Conservation (phyloP, 2,888 invertebrate species). For the Lithodes maja region DNA sequence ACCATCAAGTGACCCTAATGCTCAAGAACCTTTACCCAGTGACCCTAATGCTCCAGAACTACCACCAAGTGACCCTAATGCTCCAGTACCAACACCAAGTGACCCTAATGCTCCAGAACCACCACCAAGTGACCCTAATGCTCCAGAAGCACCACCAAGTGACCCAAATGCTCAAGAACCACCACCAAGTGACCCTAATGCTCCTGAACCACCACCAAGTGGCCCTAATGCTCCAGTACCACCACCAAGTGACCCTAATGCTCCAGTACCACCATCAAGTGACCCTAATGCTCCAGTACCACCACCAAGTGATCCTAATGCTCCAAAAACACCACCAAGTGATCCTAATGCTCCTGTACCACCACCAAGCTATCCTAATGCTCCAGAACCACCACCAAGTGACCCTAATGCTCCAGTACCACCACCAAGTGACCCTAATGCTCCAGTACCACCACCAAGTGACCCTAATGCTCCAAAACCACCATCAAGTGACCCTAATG, state of each 20-base stretch:
- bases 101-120: background rate
- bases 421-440: background rate
- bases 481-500: background rate
- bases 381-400: background rate
- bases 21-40: background rate
- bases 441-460: background rate
- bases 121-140: background rate
- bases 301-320: background rate
- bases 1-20: background rate
- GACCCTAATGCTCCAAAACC: background rate
- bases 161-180: background rate
- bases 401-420: background rate
- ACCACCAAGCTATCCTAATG: background rate
- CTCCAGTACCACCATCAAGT: background rate
- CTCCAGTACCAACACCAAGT: background rate
- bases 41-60: background rate
- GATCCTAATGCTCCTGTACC: constrained; percentile 2
- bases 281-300: background rate
- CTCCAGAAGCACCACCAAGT: background rate
- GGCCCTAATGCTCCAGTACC: background rate
- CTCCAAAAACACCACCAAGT: background rate
- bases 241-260: background rate
- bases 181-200: background rate
- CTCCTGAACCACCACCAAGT: background rate
- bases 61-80: background rate